Percentiles rank a stretch among this genome's conserved stretches.
Evolutionary conservation across 2,888 invertebrate species (phyloP).

Genomic region (Papilio gigon): DNA sequence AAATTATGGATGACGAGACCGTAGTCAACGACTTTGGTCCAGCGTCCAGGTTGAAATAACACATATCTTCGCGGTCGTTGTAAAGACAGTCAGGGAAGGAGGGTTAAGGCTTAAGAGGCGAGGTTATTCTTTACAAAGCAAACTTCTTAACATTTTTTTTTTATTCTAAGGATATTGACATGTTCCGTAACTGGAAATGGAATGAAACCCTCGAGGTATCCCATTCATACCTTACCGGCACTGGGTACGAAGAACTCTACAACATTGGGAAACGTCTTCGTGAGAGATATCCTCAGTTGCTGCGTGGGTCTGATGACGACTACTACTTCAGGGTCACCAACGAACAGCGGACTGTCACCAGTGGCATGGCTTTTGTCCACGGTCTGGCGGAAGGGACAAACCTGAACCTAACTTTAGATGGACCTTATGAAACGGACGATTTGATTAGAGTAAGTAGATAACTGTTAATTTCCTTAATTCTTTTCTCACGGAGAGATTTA

Average conservation of each 20-base stretch:
- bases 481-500: no score
- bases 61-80: no score
- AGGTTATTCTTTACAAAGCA: no score
- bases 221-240: conserved; percentile 81
- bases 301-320: conserved; percentile 66
- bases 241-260: conserved; percentile 85
- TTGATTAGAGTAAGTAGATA: conserved; percentile 68
- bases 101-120: no score
- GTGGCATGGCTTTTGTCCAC: conserved; percentile 84
- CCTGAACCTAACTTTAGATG: conserved; percentile 56
- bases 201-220: conserved; percentile 82
- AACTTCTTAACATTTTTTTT: neutral
- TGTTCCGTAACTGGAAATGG: conserved; percentile 85
- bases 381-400: conserved; percentile 68
- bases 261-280: conserved; percentile 78
- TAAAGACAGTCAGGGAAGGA: no score
- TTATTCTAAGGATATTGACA: conserved; percentile 82
- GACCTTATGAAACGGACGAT: conserved; percentile 57
- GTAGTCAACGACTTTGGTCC: no score
- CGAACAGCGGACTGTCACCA: conserved; percentile 83
- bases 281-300: conserved; percentile 68
- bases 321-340: conserved; percentile 84
- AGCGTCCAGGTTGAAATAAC: no score
- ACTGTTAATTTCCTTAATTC: no score
- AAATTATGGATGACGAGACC: no score